Evolutionary conservation across 2,113 vertebrate genomes (phyloP), one percentile per base, ranked within the genome.

Genomic region (Ascaphus truei): DNA sequence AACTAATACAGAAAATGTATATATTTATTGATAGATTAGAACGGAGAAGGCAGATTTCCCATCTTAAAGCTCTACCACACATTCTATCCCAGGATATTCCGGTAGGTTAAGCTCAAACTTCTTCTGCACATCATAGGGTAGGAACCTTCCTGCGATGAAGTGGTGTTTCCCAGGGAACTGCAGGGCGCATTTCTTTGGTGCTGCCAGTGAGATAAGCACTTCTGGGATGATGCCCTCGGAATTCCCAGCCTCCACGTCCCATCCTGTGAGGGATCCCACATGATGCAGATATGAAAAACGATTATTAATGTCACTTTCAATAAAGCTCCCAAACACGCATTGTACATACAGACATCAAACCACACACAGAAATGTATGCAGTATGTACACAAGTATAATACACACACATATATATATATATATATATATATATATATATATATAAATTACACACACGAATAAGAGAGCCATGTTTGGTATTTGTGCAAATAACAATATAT

Each of bases 71-170:
- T 93, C 85, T 78, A 95, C 86, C 72, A 98, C 85, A 73, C 90
- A 91, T 77, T 98, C 96, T 65, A 94, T 95, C 81, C 93, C 94
- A 0, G 92, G 79, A 74, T 92, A 98, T 2, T 89, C 87, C 0
- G 95, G 96, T 11, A 91, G 86, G 79, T 93, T 90, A 53, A 98
- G 89, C 62, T 94, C 93, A 0, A 94, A 98, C 84, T 97, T 98
- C 73, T 94, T 93, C 81, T 93, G 95, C 77, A 98, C 83, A 15
- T 98, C 96, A 22, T 93, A 92, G 1, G 96, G 96, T 62, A 98
- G 86, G 83, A 95, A 98, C 6, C 96, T 89, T 30, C 96, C 95
- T 0, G 94, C 96, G 77, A 98, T 86, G 43, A 96, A 95, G 77
- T 98, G 96, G 30, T 82, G 83, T 79, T 94, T 93, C 62, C 96